phyloP scores from a whole-genome alignment of 92 coral and sea anemone genomes.

The Siderastrea radians region DNA sequence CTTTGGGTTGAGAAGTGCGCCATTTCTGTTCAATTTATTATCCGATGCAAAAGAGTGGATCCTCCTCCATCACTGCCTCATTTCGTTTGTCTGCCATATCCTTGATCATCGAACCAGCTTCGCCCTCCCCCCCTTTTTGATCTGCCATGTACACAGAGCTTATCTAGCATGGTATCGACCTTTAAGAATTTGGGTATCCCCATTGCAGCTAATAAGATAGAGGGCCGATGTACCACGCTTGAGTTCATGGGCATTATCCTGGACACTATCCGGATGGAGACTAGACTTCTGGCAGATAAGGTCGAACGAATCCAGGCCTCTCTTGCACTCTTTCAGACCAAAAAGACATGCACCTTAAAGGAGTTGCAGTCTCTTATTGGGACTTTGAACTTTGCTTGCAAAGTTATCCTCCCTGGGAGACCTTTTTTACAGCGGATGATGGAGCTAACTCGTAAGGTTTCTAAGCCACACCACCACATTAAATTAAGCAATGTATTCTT shows the following conservation, averaged over 20 bases:
- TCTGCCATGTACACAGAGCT: constrained; percentile 38
- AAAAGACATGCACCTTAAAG: constrained; percentile 36
- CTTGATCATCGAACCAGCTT: constrained; percentile 54
- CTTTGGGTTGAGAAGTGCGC: constrained; percentile 62
- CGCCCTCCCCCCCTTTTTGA: constrained; percentile 21
- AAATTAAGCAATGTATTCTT: constrained; percentile 56
- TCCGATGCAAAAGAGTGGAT: constrained; percentile 67
- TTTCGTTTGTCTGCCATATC: constrained; percentile 55
- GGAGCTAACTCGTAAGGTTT: constrained; percentile 44
- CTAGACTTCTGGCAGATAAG: constrained; percentile 59
- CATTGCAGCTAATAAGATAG: constrained; percentile 36
- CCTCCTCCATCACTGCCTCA: constrained; percentile 30
- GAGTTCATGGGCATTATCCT: constrained; percentile 61
- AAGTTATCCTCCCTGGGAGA: constrained; percentile 51
- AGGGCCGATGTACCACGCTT: constrained; percentile 50
- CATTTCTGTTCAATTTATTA: constrained; percentile 46
- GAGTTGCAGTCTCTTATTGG: constrained; percentile 67
- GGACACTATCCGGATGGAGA: constrained; percentile 60
- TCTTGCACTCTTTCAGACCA: constrained; percentile 4
- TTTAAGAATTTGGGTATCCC: constrained; percentile 41
- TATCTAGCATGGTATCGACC: constrained; percentile 45
- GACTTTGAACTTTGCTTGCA: no score
- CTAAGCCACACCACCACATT: no score
- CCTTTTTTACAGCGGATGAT: constrained; percentile 64
- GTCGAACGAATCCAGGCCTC: constrained; percentile 4